phyloP scores from a whole-genome alignment of 2,797 vertebrate genomes.

The Sebastes cheni region DNA sequence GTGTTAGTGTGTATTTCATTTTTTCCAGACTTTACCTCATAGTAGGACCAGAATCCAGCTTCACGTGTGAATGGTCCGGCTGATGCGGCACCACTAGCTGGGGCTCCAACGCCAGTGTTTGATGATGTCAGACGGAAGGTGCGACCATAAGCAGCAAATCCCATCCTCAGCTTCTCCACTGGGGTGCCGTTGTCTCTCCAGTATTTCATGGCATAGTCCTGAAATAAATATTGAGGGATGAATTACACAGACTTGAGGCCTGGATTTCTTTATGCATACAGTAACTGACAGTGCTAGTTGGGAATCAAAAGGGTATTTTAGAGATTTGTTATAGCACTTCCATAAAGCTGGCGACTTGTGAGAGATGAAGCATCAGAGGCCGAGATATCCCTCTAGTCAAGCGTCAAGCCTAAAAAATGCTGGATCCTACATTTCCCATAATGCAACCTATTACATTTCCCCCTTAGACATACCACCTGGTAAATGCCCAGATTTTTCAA shows the following conservation, averaged over 20 bases:
- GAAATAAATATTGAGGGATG: neutral
- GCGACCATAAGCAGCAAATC: conserved; percentile 84
- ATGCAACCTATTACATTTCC: neutral
- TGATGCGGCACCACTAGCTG: conserved; percentile 76
- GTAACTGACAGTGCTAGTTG: neutral
- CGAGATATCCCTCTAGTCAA: neutral
- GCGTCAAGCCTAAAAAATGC: neutral
- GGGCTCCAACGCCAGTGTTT: conserved; percentile 69
- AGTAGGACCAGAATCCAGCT: conserved; percentile 86
- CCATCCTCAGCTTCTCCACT: conserved; percentile 84
- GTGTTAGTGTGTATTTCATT: neutral
- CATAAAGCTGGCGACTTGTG: neutral
- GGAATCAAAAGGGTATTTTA: neutral
- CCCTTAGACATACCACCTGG: neutral
- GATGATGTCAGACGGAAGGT: conserved; percentile 78
- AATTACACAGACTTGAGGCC: neutral
- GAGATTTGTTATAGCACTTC: neutral
- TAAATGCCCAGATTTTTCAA: neutral
- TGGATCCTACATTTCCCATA: neutral
- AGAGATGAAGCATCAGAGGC: neutral
- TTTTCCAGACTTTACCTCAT: conserved; percentile 74
- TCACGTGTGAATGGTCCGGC: conserved; percentile 84
- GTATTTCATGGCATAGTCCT: conserved; percentile 85
- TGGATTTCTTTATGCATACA: neutral
- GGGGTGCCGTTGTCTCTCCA: conserved; percentile 84